Base-by-base conservation (phyloP, 2,888 invertebrate genomes). In the Ptychoptera albimana region DNA sequence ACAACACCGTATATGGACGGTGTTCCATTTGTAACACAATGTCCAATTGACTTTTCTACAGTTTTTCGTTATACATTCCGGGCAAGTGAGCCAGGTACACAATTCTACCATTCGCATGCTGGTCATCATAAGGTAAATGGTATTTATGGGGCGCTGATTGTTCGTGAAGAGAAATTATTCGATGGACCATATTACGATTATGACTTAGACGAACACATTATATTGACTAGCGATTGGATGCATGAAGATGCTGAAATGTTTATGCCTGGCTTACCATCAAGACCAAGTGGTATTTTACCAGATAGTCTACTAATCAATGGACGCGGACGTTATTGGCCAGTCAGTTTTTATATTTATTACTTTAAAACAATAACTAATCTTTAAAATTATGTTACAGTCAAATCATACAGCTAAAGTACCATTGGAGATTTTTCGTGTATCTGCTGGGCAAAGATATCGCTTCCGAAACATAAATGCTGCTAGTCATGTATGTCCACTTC, bases 1-100 rank as follows among this genome's bases (percentile, higher is more conserved):
- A 72, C 72, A 1, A 78, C 79, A 0, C 85, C 85, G 0, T 83
- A 77, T 57, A 86, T 85, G 84, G 87, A 87, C 50, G 87, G 87
- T 0, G 85, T 86, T 1, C 84, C 87, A 0, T 78, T 75, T 50
- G 73, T 87, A 8, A 84, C 85, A 0, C 87, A 88, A 62, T 87
- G 87, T 52, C 85, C 87, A 1, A 82, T 88, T 49, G 61, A 68
- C 9, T 80, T 82, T 2, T 75, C 77, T 39, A 72, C 74, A 1
- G 75, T 75, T 0, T 85, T 63, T 45, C 57, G 79, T 46, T 85
- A 85, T 55, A 70, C 72, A 46, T 85, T 83, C 57, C 66, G 68
- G 40, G 86, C 84, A 0, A 66, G 69, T 0, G 77, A 80, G 46
- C 60, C 76, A 0, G 87, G 87, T 11, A 86, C 85, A 0, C 84